Percentiles rank a stretch among this genome's conserved stretches.
These are phyloP conservation scores for Dallia pectoralis DNA, from an alignment of 2,797 vertebrate genomes.

Conservation along the genomic window DNA sequence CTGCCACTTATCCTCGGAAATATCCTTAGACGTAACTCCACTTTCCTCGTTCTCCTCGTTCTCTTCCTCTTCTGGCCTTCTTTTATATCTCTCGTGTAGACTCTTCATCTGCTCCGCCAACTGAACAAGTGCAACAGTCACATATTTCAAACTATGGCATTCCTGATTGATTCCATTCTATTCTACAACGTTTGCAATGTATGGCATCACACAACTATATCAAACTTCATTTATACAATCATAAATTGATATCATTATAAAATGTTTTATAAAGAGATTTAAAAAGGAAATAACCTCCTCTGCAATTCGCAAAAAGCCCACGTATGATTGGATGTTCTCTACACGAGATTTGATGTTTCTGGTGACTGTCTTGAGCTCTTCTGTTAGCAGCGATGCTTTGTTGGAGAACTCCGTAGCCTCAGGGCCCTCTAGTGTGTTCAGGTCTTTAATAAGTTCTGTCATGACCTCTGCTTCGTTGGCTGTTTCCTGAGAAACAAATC, in stretches of 20 bases:
- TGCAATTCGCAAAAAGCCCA: constrained; percentile 74
- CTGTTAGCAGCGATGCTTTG: constrained; percentile 60
- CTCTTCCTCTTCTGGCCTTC: constrained; percentile 49
- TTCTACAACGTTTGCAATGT: neutral
- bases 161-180: too few relatives aligned
- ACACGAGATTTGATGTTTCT: constrained; percentile 66
- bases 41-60: constrained; percentile 51
- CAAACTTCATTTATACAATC: neutral
- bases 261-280: neutral
- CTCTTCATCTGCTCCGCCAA: constrained; percentile 70
- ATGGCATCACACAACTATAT: neutral
- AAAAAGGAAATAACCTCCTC: constrained; percentile 73
- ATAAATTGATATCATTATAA: neutral
- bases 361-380: constrained; percentile 73
- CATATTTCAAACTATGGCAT: neutral
- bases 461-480: constrained; percentile 50
- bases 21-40: constrained; percentile 42
- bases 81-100: constrained; percentile 71
- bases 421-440: constrained; percentile 62
- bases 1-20: constrained; percentile 71
- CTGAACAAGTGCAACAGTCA: constrained; percentile 52
- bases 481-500: constrained; percentile 18
- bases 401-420: constrained; percentile 62
- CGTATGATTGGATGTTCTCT: constrained; percentile 68
- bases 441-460: constrained; percentile 70